phyloP scores from a whole-genome alignment of 2,888 invertebrate species.

The Bellardia pandia region DNA sequence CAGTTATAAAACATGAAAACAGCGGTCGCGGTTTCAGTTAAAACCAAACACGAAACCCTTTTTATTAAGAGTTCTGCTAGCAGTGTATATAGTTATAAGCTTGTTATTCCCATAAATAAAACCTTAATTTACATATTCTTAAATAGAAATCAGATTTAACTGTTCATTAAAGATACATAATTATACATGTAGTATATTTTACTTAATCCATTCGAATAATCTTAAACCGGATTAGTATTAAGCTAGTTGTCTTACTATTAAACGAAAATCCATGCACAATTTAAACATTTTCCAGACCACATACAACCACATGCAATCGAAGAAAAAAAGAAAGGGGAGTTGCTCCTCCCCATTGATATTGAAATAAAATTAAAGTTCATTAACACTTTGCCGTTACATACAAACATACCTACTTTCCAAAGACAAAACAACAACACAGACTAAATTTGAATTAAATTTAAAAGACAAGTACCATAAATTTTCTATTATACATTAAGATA shows the following conservation, averaged over 20 bases:
- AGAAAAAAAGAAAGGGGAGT: conserved; percentile 16
- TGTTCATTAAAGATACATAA: conserved; percentile 1
- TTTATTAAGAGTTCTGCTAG: too few species aligned
- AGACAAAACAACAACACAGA: not conserved
- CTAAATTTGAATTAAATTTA: not conserved
- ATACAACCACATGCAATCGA: not conserved
- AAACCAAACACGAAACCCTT: too few species aligned
- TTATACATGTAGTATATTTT: not conserved
- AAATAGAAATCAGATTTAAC: not conserved
- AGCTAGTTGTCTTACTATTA: not conserved
- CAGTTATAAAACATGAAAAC: too few species aligned
- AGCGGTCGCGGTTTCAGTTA: too few species aligned
- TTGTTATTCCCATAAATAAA: too few species aligned
- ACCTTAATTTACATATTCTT: too few species aligned
- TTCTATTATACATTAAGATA: conserved; percentile 69
- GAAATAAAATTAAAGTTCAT: conserved; percentile 33
- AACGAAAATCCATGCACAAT: conserved; percentile 32
- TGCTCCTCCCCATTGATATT: conserved; percentile 4
- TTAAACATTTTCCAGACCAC: conserved; percentile 17
- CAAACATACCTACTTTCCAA: not conserved
- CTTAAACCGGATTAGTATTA: not conserved
- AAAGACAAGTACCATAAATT: conserved; percentile 62
- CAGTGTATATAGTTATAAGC: too few species aligned
- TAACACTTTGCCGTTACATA: conserved; percentile 11
- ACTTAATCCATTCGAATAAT: not conserved